Percentiles rank a stretch among this genome's conserved stretches.
phyloP scores from a whole-genome alignment of 2,113 vertebrate genomes.

The Jacana jacana region DNA sequence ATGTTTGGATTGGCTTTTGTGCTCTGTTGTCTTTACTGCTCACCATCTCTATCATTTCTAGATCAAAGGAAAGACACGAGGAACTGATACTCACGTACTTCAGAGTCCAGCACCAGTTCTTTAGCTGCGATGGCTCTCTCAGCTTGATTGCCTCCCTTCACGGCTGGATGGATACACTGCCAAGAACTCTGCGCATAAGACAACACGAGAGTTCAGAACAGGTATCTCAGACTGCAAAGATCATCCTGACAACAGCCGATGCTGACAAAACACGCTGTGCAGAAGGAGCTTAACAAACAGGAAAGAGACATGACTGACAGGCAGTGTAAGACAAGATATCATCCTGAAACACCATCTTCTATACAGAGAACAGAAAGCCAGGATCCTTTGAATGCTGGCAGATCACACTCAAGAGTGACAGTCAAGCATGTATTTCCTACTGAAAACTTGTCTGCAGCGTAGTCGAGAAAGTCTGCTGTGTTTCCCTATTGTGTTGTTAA shows the following conservation, averaged over 20 bases:
- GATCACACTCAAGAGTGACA: background rate
- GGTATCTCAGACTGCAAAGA: background rate
- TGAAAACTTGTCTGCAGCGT: background rate
- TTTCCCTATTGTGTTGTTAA: background rate
- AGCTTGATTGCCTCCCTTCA: background rate
- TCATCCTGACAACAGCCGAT: background rate
- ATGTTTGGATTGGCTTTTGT: background rate
- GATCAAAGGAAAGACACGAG: background rate
- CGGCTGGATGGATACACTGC: too few species aligned
- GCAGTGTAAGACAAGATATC: fast-evolving
- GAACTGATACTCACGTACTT: background rate
- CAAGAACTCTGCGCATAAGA: fast-evolving
- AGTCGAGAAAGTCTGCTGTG: background rate
- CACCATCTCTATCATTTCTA: background rate
- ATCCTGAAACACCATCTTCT: background rate
- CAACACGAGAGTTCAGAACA: background rate
- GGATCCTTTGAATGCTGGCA: background rate
- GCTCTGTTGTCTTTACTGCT: background rate
- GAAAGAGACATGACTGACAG: background rate
- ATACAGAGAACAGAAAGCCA: background rate
- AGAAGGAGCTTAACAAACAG: background rate
- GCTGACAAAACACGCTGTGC: background rate
- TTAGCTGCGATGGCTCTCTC: background rate
- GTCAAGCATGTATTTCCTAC: background rate
- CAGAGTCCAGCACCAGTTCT: background rate